Base-by-base conservation (phyloP, 1,140 invertebrate genomes). In the Formica selysi region DNA sequence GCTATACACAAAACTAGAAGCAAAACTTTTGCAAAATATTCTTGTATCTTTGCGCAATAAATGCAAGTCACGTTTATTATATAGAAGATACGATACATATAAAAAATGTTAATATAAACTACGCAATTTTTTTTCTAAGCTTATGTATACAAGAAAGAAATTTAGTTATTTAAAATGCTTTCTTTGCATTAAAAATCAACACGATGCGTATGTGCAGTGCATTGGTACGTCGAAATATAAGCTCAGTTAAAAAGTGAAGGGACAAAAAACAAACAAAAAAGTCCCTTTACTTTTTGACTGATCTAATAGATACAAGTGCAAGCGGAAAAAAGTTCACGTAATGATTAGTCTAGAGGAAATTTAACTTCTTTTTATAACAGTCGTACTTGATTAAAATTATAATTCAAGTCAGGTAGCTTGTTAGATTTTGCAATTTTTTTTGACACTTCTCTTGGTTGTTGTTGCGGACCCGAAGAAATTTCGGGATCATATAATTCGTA, bases 401-500 rank as follows among this genome's bases (percentile, higher is more conserved):
- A 59, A 11, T 68, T 13, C 1, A 41, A 54, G 13, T 85, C 70
- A 4, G 48, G 16, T 4, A 54, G 32, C 16, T 61, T 2, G 3
- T 57, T n/a, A 19, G 19, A 8, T 29, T n/a, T 29, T 10, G 22
- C 29, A 11, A 22, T 7, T 2, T 26, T 41, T 38, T 36, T 70
- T 0, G 41, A 38, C 2, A 29, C 8, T 38, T 3, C 78, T 64
- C 1, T 10, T n/a, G 19, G 0, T 78, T 73, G 48, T n/a, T 57
- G 2, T 22, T 76, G 38, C 1, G n/a, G 11, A 13, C n/a, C 11
- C 16, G 16, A 51, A 1, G 0, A 11, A 62, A 83, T 76, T 65
- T 86, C 44, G 3, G 95, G 92, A 88, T 96, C 93, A 80, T 95
- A 95, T 3, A 96, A 86, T 32, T 94, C 92, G 70, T 96, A 96